Conservation (phyloP, 1,140 invertebrate species). For the Drosophila burlai region DNA sequence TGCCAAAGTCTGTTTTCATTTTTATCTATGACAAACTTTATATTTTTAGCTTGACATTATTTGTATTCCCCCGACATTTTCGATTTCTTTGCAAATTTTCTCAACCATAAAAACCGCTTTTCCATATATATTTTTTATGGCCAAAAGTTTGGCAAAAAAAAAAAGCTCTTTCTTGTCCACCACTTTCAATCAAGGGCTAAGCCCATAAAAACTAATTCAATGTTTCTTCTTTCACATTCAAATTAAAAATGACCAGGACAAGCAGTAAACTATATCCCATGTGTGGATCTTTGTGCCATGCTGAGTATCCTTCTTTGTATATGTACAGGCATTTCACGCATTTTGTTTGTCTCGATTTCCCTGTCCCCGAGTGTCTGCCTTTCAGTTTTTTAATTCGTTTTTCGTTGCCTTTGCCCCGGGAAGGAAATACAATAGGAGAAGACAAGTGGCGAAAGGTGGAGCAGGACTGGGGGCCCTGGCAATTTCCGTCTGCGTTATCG, state of each 20-base stretch:
- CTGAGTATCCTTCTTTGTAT: slow-evolving; percentile 1
- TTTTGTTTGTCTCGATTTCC: slow-evolving; percentile 58
- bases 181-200: slow-evolving; percentile 36
- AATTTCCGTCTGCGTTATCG: slow-evolving; percentile 80
- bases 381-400: slow-evolving; percentile 66
- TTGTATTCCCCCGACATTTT: not conserved
- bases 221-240: slow-evolving; percentile 41
- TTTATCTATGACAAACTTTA: not conserved
- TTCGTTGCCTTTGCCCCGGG: slow-evolving; percentile 31
- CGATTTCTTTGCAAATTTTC: not conserved
- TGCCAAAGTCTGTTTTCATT: not conserved
- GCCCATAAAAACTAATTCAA: slow-evolving; percentile 40
- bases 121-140: slow-evolving; percentile 24
- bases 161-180: slow-evolving; percentile 20
- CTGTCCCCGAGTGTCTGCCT: slow-evolving; percentile 30
- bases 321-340: slow-evolving; percentile 58
- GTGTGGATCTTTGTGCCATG: slow-evolving; percentile 18
- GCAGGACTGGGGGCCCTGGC: slow-evolving; percentile 43
- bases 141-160: slow-evolving; percentile 10
- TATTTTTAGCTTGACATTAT: not conserved
- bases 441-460: slow-evolving; percentile 31
- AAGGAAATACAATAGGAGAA: slow-evolving; percentile 63
- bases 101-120: not conserved
- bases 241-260: slow-evolving; percentile 54
- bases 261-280: slow-evolving; percentile 68